Evolutionary conservation across 2,888 invertebrate genomes (phyloP).

Genomic region (Spodoptera picta): DNA sequence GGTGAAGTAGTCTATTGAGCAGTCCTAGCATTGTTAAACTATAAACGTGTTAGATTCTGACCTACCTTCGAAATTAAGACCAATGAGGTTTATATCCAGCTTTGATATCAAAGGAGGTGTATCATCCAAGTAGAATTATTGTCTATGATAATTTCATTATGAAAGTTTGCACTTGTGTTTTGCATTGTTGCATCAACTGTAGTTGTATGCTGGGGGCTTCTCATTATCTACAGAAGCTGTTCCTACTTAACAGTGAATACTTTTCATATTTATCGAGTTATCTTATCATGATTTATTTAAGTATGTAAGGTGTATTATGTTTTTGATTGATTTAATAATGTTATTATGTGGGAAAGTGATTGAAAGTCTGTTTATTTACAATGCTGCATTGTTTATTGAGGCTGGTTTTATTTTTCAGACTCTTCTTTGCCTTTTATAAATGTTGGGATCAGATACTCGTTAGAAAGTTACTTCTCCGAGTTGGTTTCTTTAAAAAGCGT

Average conservation of each 20-base stretch:
- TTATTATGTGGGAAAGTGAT: slow-evolving; percentile 6
- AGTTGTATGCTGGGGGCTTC: background rate
- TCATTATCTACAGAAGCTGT: slow-evolving; percentile 5
- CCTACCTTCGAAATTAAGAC: background rate
- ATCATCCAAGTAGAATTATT: slow-evolving; percentile 14
- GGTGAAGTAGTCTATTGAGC: slow-evolving; percentile 6
- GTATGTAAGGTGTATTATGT: slow-evolving; percentile 3
- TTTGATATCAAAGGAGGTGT: slow-evolving; percentile 4
- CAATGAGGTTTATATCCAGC: slow-evolving; percentile 2
- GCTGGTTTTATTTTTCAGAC: too few relatives aligned
- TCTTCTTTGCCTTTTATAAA: too few relatives aligned
- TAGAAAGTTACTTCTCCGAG: too few relatives aligned
- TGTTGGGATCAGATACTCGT: too few relatives aligned
- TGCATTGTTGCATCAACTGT: slow-evolving; percentile 21
- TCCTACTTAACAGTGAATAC: too few relatives aligned
- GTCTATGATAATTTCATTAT: slow-evolving; percentile 40
- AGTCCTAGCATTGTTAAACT: slow-evolving; percentile 8
- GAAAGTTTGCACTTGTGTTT: slow-evolving; percentile 17
- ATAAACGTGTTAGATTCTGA: slow-evolving; percentile 4
- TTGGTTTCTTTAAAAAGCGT: too few relatives aligned
- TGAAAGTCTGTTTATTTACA: slow-evolving; percentile 8
- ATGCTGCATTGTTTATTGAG: too few relatives aligned
- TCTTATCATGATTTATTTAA: slow-evolving; percentile 9
- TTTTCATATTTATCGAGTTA: slow-evolving; percentile 7
- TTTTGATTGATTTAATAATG: slow-evolving; percentile 2